phyloP scores from a whole-genome alignment of 2,888 invertebrate genomes.

The Cephus rjabovi region DNA sequence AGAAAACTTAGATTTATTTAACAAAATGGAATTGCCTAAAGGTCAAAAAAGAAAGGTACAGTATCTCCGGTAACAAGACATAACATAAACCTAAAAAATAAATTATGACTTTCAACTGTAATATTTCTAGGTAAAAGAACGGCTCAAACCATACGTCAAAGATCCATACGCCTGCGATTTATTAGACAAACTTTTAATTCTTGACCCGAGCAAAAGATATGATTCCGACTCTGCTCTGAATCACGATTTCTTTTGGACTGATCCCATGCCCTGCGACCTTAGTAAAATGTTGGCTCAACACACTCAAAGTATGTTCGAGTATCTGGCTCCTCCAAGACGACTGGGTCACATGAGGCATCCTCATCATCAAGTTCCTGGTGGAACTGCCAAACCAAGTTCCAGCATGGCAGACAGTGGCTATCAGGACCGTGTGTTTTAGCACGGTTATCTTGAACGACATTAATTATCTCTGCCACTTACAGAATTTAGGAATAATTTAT shows the following conservation, averaged over 20 bases:
- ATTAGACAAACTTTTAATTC: constrained; percentile 88
- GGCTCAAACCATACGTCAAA: constrained; percentile 89
- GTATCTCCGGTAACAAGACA: not conserved
- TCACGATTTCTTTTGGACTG: constrained; percentile 99
- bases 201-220: constrained; percentile 90
- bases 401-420: constrained; percentile 84
- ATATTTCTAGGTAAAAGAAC: constrained; percentile 75
- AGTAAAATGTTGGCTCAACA: constrained; percentile 93
- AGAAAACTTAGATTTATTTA: constrained; percentile 87
- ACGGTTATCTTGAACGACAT: not conserved
- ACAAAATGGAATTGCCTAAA: constrained; percentile 87
- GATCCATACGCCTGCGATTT: constrained; percentile 94
- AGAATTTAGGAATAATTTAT: not conserved
- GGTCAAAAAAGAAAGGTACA: constrained; percentile 85
- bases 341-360: constrained; percentile 78
- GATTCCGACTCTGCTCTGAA: constrained; percentile 94
- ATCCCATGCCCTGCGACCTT: constrained; percentile 94
- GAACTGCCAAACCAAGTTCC: constrained; percentile 68
- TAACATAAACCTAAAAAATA: not conserved
- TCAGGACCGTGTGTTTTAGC: constrained; percentile 86
- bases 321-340: constrained; percentile 82
- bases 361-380: constrained; percentile 71
- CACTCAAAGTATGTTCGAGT: constrained; percentile 95
- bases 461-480: not conserved
- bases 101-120: not conserved